These are phyloP conservation scores for Adelges cooleyi DNA, from an alignment of 1,140 invertebrate genomes.

Conservation along the genomic window DNA sequence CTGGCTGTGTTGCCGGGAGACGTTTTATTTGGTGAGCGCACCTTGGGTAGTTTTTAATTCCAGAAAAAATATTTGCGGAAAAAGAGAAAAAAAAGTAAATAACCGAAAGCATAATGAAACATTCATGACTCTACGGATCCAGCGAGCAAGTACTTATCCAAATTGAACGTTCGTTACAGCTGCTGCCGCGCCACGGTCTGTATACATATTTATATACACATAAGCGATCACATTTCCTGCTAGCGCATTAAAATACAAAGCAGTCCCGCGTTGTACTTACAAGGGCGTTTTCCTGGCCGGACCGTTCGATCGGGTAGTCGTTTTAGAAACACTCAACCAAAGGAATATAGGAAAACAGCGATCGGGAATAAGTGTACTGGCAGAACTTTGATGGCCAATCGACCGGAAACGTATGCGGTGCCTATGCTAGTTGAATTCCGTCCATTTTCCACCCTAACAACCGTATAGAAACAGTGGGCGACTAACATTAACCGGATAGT, in stretches of 20 bases:
- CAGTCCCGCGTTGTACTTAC: background rate
- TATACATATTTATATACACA: too few relatives aligned
- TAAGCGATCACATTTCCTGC: too few relatives aligned
- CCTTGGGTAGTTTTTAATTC: too few relatives aligned
- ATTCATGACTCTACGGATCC: slow-evolving; percentile 11
- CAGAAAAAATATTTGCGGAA: too few relatives aligned
- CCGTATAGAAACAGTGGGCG: background rate
- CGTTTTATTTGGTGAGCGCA: too few relatives aligned
- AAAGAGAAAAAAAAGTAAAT: background rate
- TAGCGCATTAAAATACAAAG: background rate
- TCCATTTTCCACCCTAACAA: background rate
- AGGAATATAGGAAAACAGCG: background rate
- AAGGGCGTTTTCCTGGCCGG: background rate
- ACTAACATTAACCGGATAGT: background rate
- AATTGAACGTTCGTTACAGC: background rate
- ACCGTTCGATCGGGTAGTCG: background rate
- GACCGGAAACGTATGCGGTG: slow-evolving; percentile 1
- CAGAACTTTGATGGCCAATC: slow-evolving; percentile 2
- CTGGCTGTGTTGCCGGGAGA: too few relatives aligned
- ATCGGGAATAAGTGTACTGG: background rate
- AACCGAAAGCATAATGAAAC: background rate
- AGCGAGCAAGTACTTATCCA: background rate
- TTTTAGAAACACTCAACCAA: too few relatives aligned
- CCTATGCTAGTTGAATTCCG: background rate
- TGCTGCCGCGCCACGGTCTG: background rate